These are phyloP conservation scores for Helicoverpa assulta DNA, from an alignment of 2,888 invertebrate genomes.

Conservation along the genomic window DNA sequence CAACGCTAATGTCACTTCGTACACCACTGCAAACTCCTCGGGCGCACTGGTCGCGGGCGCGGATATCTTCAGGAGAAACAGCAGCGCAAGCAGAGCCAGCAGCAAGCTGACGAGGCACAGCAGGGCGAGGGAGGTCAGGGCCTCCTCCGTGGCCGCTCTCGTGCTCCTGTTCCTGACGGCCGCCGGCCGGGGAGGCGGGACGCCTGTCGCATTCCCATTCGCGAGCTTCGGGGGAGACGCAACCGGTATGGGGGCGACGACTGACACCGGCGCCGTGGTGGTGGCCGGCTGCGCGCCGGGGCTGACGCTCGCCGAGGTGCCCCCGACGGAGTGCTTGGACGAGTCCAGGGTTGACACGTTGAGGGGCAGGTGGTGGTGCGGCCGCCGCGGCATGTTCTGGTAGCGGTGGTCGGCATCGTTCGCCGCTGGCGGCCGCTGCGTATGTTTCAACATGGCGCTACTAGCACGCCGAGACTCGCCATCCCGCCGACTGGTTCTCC, in stretches of 20 bases:
- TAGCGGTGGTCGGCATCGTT: constrained; percentile 89
- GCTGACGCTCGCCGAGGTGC: constrained; percentile 89
- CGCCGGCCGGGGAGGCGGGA: constrained; percentile 75
- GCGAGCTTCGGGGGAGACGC: constrained; percentile 85
- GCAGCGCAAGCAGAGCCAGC: constrained; percentile 94
- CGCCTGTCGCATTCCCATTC: constrained; percentile 91
- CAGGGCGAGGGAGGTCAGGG: constrained; percentile 95
- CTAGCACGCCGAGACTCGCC: constrained; percentile 83
- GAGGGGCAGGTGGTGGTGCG: constrained; percentile 91
- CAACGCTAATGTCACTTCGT: constrained; percentile 97
- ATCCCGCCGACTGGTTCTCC: constrained; percentile 84
- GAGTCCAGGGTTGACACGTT: constrained; percentile 92
- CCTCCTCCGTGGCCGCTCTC: constrained; percentile 91
- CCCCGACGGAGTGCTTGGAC: constrained; percentile 91
- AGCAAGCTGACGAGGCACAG: constrained; percentile 96
- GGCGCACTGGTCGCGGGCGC: constrained; percentile 91
- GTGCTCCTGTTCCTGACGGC: constrained; percentile 78
- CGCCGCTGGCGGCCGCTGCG: constrained; percentile 90
- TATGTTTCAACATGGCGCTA: constrained; percentile 93
- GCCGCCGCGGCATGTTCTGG: constrained; percentile 90
- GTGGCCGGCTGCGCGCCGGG: constrained; percentile 86
- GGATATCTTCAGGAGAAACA: constrained; percentile 96
- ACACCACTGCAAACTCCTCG: constrained; percentile 96
- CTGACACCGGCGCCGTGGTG: constrained; percentile 70
- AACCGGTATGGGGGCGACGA: constrained; percentile 77